Base-by-base conservation (phyloP, 2,888 invertebrate species). In the Alviniconcha strummeri region DNA sequence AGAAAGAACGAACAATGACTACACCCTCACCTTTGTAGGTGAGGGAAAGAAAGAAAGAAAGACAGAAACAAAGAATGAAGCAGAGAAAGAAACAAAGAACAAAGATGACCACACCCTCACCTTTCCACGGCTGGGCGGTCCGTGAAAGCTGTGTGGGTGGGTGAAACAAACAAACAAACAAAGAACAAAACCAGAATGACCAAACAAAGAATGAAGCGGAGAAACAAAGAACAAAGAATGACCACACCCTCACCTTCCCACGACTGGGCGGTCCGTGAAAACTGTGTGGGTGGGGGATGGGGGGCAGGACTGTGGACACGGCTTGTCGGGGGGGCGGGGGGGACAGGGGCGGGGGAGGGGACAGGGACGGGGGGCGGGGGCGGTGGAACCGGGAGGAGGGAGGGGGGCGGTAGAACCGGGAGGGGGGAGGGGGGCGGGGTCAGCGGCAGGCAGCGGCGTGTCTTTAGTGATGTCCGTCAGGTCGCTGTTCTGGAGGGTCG, bases 271-370 rank as follows among this genome's bases (percentile, higher is more conserved):
- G 67, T 9, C 55, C 71, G 1, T 67, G 80, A 17, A 56, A 71
- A 19, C 52, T 80, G 71, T 80, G 71, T 15, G 67, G 52, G 54
- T 80, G 80, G 4, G 80, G 80, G 17, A 80, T 8, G 6, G 80
- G 55, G 19, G 80, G 36, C 13, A 71, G 69, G n/a, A 55, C 36
- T 6, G 36, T 11, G 74, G 74, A 54, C 54, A 52, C 74, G 13
- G 60, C 19, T 19, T 77, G 54, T 17, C 55, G 17, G 17, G 2
- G 79, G 60, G n/a, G 60, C 54, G 52, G 36, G 60, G 52, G 8
- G n/a, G 60, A 69, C 67, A 54, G 54, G 55, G 17, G 80, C 69
- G 54, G 78, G 17, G 2, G 79, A 11, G n/a, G 60, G 15, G 52
- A 52, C n/a, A 0, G 55, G 56, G 9, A n/a, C 54, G n/a, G 5